A percentile compares a stretch with the other conserved stretches of the same genome.
These are phyloP conservation scores for Apomyelois bistriatella DNA, from an alignment of 2,888 invertebrate species.

Conservation along the genomic window DNA sequence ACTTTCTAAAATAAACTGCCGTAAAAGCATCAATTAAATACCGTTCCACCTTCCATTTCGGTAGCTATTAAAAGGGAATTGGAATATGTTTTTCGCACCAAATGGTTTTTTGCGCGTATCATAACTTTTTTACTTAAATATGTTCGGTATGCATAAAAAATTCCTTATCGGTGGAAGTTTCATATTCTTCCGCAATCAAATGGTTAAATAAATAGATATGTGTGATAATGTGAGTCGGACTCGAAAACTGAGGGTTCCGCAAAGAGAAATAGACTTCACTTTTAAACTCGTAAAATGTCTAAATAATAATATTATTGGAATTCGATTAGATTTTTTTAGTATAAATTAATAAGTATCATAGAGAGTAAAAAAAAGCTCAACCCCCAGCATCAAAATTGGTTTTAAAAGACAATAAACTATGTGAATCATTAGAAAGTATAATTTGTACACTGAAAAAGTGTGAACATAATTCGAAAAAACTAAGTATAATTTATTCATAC, in stretches of 20 bases:
- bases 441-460: not conserved
- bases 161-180: not conserved
- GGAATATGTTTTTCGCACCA: not conserved
- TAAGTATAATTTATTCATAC: slow-evolving; percentile 3
- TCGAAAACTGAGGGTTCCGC: no score
- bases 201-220: not conserved
- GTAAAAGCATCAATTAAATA: no score
- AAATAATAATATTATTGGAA: not conserved
- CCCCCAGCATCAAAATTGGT: not conserved
- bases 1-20: no score
- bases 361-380: not conserved
- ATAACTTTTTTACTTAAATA: not conserved
- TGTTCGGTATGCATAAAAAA: not conserved
- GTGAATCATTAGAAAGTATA: not conserved
- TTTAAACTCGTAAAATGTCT: no score
- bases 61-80: not conserved
- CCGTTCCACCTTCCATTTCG: no score
- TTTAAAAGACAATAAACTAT: not conserved
- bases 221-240: not conserved
- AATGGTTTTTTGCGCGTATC: no score
- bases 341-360: not conserved
- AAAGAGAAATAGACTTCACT: no score
- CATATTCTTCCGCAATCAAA: not conserved
- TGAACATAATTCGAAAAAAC: not conserved
- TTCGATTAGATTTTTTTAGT: no score